Base-by-base conservation (phyloP, 2,797 vertebrate species). In the Melanogrammus aeglefinus region DNA sequence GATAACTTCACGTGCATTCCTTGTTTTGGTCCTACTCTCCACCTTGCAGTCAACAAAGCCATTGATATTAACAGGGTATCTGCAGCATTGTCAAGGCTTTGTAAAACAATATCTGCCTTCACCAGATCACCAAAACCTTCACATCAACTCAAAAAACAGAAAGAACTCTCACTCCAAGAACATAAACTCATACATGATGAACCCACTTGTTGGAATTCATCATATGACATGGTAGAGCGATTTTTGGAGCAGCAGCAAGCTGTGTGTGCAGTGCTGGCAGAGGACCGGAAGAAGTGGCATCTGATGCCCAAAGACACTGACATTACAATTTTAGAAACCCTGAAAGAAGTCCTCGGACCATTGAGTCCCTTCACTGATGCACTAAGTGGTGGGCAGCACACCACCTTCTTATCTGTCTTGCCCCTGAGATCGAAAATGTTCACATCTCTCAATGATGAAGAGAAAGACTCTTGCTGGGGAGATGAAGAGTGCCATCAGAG, bases 31-130 rank as follows among this genome's bases (percentile, higher is more conserved):
- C 79, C 77, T 18, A 78, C 72, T 24, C 47, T 84, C 51, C 38
- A 78, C 63, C 38, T 72, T 24, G 75, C 74, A 38, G 76, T 77
- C 7, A 75, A 81, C 36, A 82, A 82, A 75, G 80, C 10, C 73
- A 75, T 77, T 27, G n/a, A n/a, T 57, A 74, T 72, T 63, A 69
- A 74, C 70, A 13, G 70, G 3, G 73, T 76, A 14, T 75, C 51
- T 18, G 29, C 27, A 47, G 69, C 33, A 1, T 51, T 80, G 29
- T 75, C 74, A 24, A 76, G 51, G 39, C 70, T 66, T 33, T 13
- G 31, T 10, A 77, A 74, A 35, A 70, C 44, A 4, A 33, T 72
- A 24, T 74, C 57, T 63, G 24, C 51, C 47, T 84, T 79, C 69
- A 63, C 6, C 16, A 69, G 76, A 16, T 78, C 76, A 75, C 57